Base-by-base conservation (phyloP, 1,140 invertebrate genomes). In the Calliphora vicina region DNA sequence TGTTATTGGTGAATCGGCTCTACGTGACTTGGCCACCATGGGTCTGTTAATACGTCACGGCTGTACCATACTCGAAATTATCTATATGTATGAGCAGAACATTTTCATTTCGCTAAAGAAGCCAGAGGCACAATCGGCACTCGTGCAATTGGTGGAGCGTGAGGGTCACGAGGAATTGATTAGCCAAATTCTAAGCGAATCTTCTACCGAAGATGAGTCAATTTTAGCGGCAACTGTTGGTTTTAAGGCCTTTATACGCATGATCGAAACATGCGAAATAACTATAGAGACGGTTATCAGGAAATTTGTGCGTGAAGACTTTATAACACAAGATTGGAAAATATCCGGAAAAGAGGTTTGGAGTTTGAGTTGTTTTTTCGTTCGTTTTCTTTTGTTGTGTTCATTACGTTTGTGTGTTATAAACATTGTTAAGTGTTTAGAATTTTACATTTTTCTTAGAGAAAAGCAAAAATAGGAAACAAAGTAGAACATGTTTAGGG, bases 211-310 rank as follows among this genome's bases (percentile, higher is more conserved):
- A 42, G 95, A 95, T 85, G 95, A 96, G 89, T 94, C 94, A 78
- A 91, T 94, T 20, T 92, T 96, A 43, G 95, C 94, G 17, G 93
- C 95, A 0, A 96, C 95, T 82, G 94, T 95, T 81, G 96, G 96
- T 10, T 96, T 97, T 88, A 93, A 94, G 85, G 96, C 96, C 8
- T 96, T 97, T 86, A 94, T 97, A 91, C 94, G 93, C 86, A 96
- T 97, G 95, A 93, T 97, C 10, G 95, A 96, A 87, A 91, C 95
- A 72, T 94, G 95, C 86, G 93, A 96, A 88, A 94, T 94, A 17
- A 94, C 94, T 3, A 95, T 97, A 27, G 95, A 97, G 90, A 96
- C 96, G 91, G 94, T 97, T 26, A 95, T 97, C 83, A 94, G 94
- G 13, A 94, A 96, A 82, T 95, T 96, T 87, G 93, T 93, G 81